phyloP scores from a whole-genome alignment of 2,888 invertebrate species.

The Drosophila colorata region DNA sequence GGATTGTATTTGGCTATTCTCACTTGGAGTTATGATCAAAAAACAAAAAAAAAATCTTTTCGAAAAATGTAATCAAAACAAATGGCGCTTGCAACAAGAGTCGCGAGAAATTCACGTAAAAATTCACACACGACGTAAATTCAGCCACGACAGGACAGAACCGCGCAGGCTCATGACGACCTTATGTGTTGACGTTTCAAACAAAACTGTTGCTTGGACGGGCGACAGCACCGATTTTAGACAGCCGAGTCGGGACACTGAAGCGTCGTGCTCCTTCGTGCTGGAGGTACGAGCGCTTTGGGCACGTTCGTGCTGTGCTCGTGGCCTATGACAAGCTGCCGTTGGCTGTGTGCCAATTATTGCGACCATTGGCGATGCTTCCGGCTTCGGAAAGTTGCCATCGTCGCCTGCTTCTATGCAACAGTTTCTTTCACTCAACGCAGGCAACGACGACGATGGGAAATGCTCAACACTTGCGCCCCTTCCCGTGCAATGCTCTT shows the following conservation, averaged over 20 bases:
- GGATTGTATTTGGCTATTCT: constrained; percentile 4
- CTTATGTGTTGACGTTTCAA: constrained; percentile 75
- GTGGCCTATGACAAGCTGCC: constrained; percentile 38
- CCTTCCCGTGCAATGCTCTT: background rate
- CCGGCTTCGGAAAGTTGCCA: constrained; percentile 54
- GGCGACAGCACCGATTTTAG: constrained; percentile 12
- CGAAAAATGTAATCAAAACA: background rate
- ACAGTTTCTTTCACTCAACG: constrained; percentile 11
- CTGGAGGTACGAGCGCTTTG: constrained; percentile 7
- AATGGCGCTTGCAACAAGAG: constrained; percentile 9
- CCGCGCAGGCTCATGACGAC: constrained; percentile 53
- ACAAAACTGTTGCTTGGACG: constrained; percentile 70
- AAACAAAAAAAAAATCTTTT: constrained; percentile 26
- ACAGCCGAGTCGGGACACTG: constrained; percentile 8
- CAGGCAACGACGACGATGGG: constrained; percentile 21
- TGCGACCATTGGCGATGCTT: constrained; percentile 35
- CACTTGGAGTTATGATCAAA: background rate
- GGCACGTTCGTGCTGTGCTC: constrained; percentile 10
- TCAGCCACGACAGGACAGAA: constrained; percentile 17
- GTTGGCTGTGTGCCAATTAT: constrained; percentile 69
- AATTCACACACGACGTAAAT: constrained; percentile 45
- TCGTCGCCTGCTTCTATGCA: constrained; percentile 60
- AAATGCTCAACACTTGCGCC: background rate
- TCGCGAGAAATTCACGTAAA: constrained; percentile 28
- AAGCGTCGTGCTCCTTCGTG: constrained; percentile 17